phyloP scores from a whole-genome alignment of 2,797 vertebrate genomes.

The Hozukius guyotensis region DNA sequence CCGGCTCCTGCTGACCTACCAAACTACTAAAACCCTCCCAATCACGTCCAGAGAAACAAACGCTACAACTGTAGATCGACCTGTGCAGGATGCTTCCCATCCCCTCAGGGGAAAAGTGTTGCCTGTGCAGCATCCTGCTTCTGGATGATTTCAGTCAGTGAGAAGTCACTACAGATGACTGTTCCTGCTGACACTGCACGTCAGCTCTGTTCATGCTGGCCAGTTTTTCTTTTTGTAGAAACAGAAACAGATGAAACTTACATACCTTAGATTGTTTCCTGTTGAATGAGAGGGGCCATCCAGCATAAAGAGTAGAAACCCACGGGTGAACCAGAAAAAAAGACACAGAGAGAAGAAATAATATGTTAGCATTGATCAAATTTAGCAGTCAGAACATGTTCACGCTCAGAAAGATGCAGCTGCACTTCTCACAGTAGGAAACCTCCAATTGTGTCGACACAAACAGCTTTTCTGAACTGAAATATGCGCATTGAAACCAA shows the following conservation, averaged over 20 bases:
- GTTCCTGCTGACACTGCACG: not conserved
- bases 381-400: constrained; percentile 52
- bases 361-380: constrained; percentile 52
- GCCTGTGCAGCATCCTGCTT: constrained; percentile 18
- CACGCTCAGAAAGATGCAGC: constrained; percentile 30
- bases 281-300: constrained; percentile 22
- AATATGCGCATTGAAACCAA: not conserved
- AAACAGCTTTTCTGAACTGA: not conserved
- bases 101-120: not conserved
- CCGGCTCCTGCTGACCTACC: constrained; percentile 75
- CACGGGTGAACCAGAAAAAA: not conserved
- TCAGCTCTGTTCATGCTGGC: not conserved
- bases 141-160: constrained; percentile 5
- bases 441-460: constrained; percentile 20
- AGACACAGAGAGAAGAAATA: constrained; percentile 41
- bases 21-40: constrained; percentile 60
- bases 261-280: constrained; percentile 85
- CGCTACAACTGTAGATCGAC: constrained; percentile 30
- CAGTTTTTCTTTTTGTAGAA: not conserved
- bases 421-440: constrained; percentile 33
- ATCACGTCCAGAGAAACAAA: constrained; percentile 62
- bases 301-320: constrained; percentile 30
- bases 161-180: not conserved
- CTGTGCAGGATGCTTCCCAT: constrained; percentile 30
- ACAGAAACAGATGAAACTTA: constrained; percentile 21